A percentile compares a stretch with the other conserved stretches of the same genome.
These are phyloP conservation scores for Neocrepidodera transversa DNA, from an alignment of 2,888 invertebrate species.

Conservation along the genomic window DNA sequence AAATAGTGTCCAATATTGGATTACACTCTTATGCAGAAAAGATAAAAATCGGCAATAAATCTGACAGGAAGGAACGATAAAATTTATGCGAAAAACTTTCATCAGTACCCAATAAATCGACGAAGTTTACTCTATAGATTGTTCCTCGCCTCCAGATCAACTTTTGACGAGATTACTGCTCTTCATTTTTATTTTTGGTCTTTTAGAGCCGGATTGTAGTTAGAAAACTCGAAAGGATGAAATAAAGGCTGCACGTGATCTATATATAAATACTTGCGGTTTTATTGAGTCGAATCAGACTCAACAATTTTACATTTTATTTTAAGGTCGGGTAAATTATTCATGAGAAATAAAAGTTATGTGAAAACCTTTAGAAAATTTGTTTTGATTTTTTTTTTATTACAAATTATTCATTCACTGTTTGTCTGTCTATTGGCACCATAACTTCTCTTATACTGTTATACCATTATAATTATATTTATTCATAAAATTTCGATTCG, in stretches of 20 bases:
- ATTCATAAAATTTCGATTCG: conserved; percentile 18
- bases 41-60: conserved; percentile 24
- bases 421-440: no score
- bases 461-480: not conserved
- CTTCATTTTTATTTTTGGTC: conserved; percentile 34
- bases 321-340: not conserved
- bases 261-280: conserved; percentile 43
- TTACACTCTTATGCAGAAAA: conserved; percentile 7
- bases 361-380: not conserved
- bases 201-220: conserved; percentile 41
- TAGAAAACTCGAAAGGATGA: conserved; percentile 48
- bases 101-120: conserved; percentile 39
- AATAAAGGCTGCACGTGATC: conserved; percentile 51
- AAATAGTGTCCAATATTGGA: conserved; percentile 11
- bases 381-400: not conserved
- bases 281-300: not conserved
- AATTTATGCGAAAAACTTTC: conserved; percentile 37
- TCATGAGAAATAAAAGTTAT: not conserved
- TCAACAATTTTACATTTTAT: conserved; percentile 8
- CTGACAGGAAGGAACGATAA: conserved; percentile 23
- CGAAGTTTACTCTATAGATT: conserved; percentile 37
- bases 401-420: no score
- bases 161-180: conserved; percentile 41
- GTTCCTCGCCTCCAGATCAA: conserved; percentile 33
- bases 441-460: no score